Base-by-base conservation (phyloP, 2,888 invertebrate genomes). In the Aspidiotus destructor region DNA sequence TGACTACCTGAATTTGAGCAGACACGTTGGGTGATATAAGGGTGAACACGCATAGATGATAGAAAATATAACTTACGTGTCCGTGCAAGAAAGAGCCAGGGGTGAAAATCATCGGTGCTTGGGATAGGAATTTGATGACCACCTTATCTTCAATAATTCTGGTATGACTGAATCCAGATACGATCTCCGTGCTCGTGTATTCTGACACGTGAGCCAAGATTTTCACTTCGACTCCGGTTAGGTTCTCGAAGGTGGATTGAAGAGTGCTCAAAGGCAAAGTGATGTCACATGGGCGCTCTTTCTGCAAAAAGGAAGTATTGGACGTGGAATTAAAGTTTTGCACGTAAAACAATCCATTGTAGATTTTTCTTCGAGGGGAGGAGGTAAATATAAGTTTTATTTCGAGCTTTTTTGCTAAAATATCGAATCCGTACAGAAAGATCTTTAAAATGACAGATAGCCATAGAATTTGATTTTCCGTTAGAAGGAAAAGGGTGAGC, bases 81-180 rank as follows among this genome's bases (percentile, higher is more conserved):
- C 79, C 77, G 62, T 77, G 77, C 72, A 82, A 78, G 1, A 79
- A 78, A 73, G 80, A 77, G 63, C 80, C 78, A 9, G 82, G 82
- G 73, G 81, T 82, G 74, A 82, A 83, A 52, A 81, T 77, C 69
- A 80, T 76, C 1, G 81, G 79, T 40, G 75, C 74, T 41, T 79
- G 76, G 2, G 81, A 81, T 2, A 82, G 75, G 74, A 82, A 81
- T 69, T 76, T 74, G 5, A 83, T 74, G 68, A 76, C 76, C 15
- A 80, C 73, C 13, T 76, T 75, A 41, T 79, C 77, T 69, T 77
- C 77, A 71, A 80, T 79, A 15, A 83, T 77, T 61, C 80, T 75
- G 0, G 81, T 78, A 69, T 79, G 77, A 48, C 80, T 78, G 72
- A 74, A 79, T 2, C 75, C 82, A 9, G 74, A 73, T 65, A 78